Evolutionary conservation across 2,888 invertebrate species (phyloP), one percentile per base, ranked within the genome.

Genomic region (Thecophora atra): DNA sequence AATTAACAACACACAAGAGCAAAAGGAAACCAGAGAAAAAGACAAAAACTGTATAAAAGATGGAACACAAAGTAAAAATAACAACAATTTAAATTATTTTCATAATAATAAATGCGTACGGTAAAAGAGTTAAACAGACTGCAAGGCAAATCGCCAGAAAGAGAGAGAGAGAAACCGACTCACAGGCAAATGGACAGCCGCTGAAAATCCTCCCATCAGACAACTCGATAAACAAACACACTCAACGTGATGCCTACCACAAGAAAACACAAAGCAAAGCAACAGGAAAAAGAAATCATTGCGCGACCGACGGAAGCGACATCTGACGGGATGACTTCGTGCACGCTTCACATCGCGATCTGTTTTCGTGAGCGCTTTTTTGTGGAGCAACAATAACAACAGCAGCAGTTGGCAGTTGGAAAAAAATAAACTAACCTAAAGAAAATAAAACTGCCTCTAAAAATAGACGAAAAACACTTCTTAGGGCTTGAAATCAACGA

Each of bases 61-160:
- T 8, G 47, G 54, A 68, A 69, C 73, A 73, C 70, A 71, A 74
- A 62, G 58, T 28, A 65, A 70, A 37, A 75, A 76, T 71, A 77
- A 76, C 73, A 76, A 76, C n/a, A n/a, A 76, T 76, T 74, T 75
- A 77, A 77, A 77, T 77, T 77, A 77, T 77, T 78, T 77, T 77
- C 70, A 73, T 75, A 72, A 74, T 70, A 75, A 71, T 68, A 26
- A 42, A 58, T 37, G 44, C 58, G 58, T 28, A 51, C 30, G 19
- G 56, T n/a, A 24, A 56, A 24, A 24, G 30, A 24, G 58, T 3
- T 54, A 11, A 58, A 58, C 58, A 6, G 26, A 30, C 37, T 11
- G 17, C 26, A 4, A 47, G 15, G 44, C 19, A 65, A 11, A 47
- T 37, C 37, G 37, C 11, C 37, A 21, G 26, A 47, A 21, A n/a